Base-by-base conservation (phyloP, 2,888 invertebrate genomes). In the Microctonus brassicae region DNA sequence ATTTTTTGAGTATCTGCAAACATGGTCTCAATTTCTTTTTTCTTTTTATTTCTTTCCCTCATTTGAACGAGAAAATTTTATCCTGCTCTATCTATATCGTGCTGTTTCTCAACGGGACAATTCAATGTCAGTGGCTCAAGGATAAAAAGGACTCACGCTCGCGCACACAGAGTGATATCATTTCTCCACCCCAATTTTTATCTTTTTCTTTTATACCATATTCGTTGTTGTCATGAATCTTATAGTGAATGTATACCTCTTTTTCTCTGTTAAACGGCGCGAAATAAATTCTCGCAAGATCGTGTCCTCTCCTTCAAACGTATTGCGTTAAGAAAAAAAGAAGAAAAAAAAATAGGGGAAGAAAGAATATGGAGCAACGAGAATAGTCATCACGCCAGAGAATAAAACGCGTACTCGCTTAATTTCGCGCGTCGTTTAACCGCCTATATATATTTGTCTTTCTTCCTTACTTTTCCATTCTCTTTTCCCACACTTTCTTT, bases 371-470 rank as follows among this genome's bases (percentile, higher is more conserved):
- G 33, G 29, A 33, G 10, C 34, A 29, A 58, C 33, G 58, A 29
- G 2, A 26, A 34, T 26, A 58, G 33, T 17, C 58, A 13, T 10
- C 29, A n/a, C n/a, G 24, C 13, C 17, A n/a, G 58, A 29, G 58
- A 47, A 58, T 58, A 33, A 17, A 26, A n/a, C 26, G 33, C 58
- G 10, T n/a, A 69, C 69, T 63, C 70, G 72, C 70, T 75, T 73
- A 75, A 75, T 75, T 75, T 75, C 75, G 65, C 70, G 65, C 70
- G 70, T 70, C 75, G 73, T 70, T 75, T 58, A 73, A 75, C 70
- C 64, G n/a, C 26, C 65, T 69, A 58, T 57, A 33, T 57, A 33
- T 57, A 66, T 58, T 60, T 53, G 62, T 53, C 39, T 24, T 17
- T 52, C 29, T 47, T 7, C 5, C 13, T 29, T 29, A 5, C 7